These are phyloP conservation scores for Pteria penguin DNA, from an alignment of 2,888 invertebrate species.

Conservation along the genomic window DNA sequence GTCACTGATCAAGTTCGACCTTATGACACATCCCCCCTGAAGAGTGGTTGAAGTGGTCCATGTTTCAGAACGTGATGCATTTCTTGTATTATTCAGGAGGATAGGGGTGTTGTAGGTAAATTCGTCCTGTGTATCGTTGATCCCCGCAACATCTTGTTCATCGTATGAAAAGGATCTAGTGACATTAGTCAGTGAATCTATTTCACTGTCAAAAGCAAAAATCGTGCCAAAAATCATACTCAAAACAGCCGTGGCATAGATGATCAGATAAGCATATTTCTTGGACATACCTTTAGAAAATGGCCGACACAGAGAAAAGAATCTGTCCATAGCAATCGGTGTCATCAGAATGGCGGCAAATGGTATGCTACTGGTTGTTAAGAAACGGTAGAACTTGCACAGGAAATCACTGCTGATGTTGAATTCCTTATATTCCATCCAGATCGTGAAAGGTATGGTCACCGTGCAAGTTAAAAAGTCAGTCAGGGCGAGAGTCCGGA, in stretches of 20 bases:
- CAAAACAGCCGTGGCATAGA: not conserved
- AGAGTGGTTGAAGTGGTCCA: not conserved
- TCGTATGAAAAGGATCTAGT: not conserved
- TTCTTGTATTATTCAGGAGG: too few species aligned
- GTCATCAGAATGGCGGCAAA: not conserved
- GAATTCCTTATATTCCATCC: not conserved
- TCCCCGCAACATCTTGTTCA: not conserved
- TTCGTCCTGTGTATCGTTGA: not conserved
- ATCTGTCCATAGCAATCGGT: not conserved
- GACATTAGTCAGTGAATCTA: not conserved
- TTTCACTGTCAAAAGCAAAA: not conserved
- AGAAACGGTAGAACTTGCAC: not conserved
- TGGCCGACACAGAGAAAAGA: not conserved
- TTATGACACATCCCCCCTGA: not conserved
- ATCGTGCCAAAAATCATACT: not conserved
- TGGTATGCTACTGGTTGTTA: not conserved
- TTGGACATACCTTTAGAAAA: not conserved
- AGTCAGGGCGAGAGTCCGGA: not conserved
- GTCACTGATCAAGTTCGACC: not conserved
- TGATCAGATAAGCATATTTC: not conserved
- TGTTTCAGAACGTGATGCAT: too few species aligned
- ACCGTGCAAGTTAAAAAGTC: not conserved
- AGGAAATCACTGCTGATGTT: not conserved
- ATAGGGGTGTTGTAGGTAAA: too few species aligned
- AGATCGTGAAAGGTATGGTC: not conserved